Percentiles rank a stretch among this genome's conserved stretches.
phyloP scores from a whole-genome alignment of 2,888 invertebrate species.

The Apoderus coryli region DNA sequence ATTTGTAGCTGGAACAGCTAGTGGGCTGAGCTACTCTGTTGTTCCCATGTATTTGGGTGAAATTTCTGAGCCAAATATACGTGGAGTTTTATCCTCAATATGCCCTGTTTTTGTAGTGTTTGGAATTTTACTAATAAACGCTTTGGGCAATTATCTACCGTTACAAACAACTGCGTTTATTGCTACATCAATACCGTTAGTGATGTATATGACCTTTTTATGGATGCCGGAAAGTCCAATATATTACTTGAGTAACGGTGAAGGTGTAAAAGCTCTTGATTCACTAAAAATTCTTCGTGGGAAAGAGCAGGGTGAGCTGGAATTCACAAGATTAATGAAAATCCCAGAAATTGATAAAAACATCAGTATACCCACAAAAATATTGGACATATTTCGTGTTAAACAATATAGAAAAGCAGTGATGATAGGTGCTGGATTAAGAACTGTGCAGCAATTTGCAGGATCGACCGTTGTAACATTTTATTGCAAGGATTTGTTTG shows the following conservation, averaged over 20 bases:
- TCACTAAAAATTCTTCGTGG: conserved; percentile 13
- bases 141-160: conserved; percentile 33
- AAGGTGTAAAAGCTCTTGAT: conserved; percentile 33
- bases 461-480: conserved; percentile 48
- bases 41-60: conserved; percentile 46
- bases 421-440: conserved; percentile 43
- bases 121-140: conserved; percentile 38
- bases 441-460: conserved; percentile 39
- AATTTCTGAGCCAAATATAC: conserved; percentile 41
- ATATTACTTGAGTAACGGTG: conserved; percentile 30
- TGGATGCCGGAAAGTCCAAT: conserved; percentile 47
- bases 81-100: conserved; percentile 40
- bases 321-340: conserved; percentile 23
- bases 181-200: conserved; percentile 33
- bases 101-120: conserved; percentile 41
- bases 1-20: conserved; percentile 47
- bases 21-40: conserved; percentile 29
- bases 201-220: conserved; percentile 33
- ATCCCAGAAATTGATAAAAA: conserved; percentile 19
- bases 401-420: conserved; percentile 46
- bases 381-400: conserved; percentile 33
- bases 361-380: conserved; percentile 3
- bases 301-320: conserved; percentile 34
- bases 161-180: conserved; percentile 37
- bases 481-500: conserved; percentile 40